phyloP scores from a whole-genome alignment of 2,888 invertebrate species.

The Caenorhabditis imperialis region DNA sequence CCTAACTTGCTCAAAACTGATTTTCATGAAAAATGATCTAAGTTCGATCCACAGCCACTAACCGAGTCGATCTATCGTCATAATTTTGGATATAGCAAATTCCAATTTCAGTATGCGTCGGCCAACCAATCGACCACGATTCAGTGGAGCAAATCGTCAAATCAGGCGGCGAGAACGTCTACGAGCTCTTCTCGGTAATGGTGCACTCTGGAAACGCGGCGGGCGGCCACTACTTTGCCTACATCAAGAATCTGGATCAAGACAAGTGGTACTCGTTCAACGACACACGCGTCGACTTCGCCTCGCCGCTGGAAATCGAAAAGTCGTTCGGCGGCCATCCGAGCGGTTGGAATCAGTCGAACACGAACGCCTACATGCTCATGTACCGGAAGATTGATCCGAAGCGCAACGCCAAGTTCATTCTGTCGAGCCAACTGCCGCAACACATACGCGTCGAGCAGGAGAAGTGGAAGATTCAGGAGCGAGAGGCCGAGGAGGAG shows the following conservation, averaged over 20 bases:
- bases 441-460: conserved; percentile 84
- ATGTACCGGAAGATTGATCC: conserved; percentile 85
- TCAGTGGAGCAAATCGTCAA: conserved; percentile 61
- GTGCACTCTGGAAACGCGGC: conserved; percentile 91
- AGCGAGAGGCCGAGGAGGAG: conserved; percentile 80
- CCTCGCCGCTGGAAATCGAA: conserved; percentile 56
- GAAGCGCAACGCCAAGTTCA: conserved; percentile 80
- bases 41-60: too few species aligned
- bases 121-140: conserved; percentile 50
- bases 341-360: conserved; percentile 83
- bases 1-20: too few species aligned
- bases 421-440: conserved; percentile 85
- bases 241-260: conserved; percentile 84
- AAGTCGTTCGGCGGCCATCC: conserved; percentile 88
- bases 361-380: conserved; percentile 91
- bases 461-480: conserved; percentile 83
- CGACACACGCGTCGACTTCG: conserved; percentile 86
- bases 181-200: conserved; percentile 92
- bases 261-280: conserved; percentile 90
- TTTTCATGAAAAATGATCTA: too few species aligned
- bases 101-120: conserved; percentile 42
- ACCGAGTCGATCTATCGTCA: too few species aligned
- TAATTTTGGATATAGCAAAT: too few species aligned
- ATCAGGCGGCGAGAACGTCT: conserved; percentile 84
- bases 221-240: conserved; percentile 92